Conservation (phyloP, 2,797 vertebrate species). For the Leptodactylus fallax region DNA sequence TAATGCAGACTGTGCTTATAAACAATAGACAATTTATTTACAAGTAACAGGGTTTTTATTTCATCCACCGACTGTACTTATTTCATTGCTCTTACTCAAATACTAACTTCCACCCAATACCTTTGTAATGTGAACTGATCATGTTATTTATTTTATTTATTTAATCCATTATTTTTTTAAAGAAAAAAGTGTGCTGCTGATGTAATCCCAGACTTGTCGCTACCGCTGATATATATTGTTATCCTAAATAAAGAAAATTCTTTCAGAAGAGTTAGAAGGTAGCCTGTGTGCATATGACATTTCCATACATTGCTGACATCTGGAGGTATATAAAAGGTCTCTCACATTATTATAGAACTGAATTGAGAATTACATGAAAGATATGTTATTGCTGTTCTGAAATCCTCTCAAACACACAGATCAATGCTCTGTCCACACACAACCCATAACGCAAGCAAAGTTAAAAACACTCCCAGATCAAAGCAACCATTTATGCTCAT, state of each 20-base stretch:
- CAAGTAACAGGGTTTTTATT: conserved; percentile 47
- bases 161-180: no score
- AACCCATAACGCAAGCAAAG: no score
- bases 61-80: conserved; percentile 2
- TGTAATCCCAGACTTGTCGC: conserved; percentile 8
- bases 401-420: neutral
- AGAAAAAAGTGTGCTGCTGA: conserved; percentile 50
- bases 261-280: conserved; percentile 27
- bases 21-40: conserved; percentile 54
- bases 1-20: conserved; percentile 48
- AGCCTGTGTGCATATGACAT: conserved; percentile 27
- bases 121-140: conserved; percentile 45
- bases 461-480: neutral
- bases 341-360: neutral
- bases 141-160: conserved; percentile 24
- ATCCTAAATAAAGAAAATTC: conserved; percentile 41
- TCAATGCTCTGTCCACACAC: conserved; percentile 1
- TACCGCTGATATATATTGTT: conserved; percentile 18
- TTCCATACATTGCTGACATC: neutral
- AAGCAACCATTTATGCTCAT: no score
- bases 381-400: conserved; percentile 57
- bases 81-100: neutral
- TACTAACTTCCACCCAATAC: neutral
- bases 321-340: conserved; percentile 39
- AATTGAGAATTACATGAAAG: conserved; percentile 4